Evolutionary conservation across 2,797 vertebrate genomes (phyloP).

Genomic region (Lagocephalus sceleratus): DNA sequence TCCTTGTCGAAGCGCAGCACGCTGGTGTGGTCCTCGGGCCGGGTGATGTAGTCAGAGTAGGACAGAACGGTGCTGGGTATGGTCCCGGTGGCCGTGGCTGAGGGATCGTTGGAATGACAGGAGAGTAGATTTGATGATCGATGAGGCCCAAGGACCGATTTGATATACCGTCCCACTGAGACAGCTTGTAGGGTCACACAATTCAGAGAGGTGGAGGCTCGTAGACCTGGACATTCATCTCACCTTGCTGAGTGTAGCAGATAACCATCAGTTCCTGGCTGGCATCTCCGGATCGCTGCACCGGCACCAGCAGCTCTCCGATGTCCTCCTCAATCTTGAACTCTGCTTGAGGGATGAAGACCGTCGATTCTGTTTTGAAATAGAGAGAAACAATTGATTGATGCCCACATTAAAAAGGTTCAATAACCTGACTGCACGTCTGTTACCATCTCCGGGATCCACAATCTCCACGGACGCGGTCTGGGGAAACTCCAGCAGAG

Average conservation of each 20-base stretch:
- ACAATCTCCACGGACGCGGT: constrained; percentile 81
- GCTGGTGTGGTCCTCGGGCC: constrained; percentile 82
- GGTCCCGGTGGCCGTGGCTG: constrained; percentile 82
- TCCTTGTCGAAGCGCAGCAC: constrained; percentile 83
- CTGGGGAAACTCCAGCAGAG: constrained; percentile 82
- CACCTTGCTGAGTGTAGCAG: constrained; percentile 85
- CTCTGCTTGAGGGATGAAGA: constrained; percentile 84
- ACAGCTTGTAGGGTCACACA: too few relatives aligned
- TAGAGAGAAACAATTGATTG: constrained; percentile 8
- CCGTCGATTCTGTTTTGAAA: constrained; percentile 79
- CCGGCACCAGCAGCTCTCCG: constrained; percentile 82
- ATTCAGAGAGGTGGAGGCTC: too few relatives aligned
- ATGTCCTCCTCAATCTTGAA: constrained; percentile 82
- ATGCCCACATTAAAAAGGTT: background rate
- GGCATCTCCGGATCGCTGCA: constrained; percentile 80
- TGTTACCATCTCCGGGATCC: constrained; percentile 85
- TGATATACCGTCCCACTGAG: too few relatives aligned
- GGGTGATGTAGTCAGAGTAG: constrained; percentile 86
- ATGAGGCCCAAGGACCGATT: too few relatives aligned
- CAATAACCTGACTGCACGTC: constrained; percentile 1
- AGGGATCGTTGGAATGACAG: constrained; percentile 8
- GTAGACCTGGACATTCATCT: background rate
- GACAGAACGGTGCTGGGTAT: constrained; percentile 79
- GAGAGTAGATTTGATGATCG: background rate
- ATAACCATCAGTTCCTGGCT: constrained; percentile 84